Evolutionary conservation across 2,888 invertebrate species (phyloP), one percentile per base, ranked within the genome.

Genomic region (Cinara cedri): DNA sequence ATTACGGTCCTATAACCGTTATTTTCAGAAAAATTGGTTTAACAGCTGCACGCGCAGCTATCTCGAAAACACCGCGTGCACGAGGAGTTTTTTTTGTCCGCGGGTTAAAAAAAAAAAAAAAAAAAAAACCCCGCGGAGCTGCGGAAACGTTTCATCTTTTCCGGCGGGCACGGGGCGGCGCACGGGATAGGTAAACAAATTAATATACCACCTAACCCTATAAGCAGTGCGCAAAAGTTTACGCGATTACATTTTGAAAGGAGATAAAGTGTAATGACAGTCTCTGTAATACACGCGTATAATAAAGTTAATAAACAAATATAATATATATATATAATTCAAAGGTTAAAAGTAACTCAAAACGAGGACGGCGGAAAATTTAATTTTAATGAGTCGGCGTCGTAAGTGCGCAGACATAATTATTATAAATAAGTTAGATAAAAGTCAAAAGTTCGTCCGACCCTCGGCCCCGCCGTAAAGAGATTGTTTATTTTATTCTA

Each of bases 241-340:
- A 51, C 72, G 42, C 21, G 62, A 74, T 74, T 63, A 51, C 34
- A 44, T 74, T 74, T 63, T 51, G 51, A 51, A 63, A 10, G 63
- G 62, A 74, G 60, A 74, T 74, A 63, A 74, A 74, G 72, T 51
- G 63, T 63, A 74, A 74, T 49, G 63, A 51, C 62, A 74, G 62
- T 62, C 8, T 51, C n/a, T n/a, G n/a, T n/a, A n/a, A n/a, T n/a
- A n/a, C n/a, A n/a, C n/a, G n/a, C n/a, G n/a, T n/a, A n/a, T n/a
- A n/a, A 62, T 42, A 74, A 74, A 74, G 72, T 74, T 74, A 74
- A 74, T 63, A 74, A 51, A 74, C 72, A 51, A 74, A 63, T 74
- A n/a, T n/a, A n/a, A n/a, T n/a, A n/a, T n/a, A n/a, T n/a, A n/a
- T n/a, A 63, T 46, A 63, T 63, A 74, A 74, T 74, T 74, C 21